These are phyloP conservation scores for Homarus gammarus DNA, from an alignment of 2,888 invertebrate species.

Conservation along the genomic window DNA sequence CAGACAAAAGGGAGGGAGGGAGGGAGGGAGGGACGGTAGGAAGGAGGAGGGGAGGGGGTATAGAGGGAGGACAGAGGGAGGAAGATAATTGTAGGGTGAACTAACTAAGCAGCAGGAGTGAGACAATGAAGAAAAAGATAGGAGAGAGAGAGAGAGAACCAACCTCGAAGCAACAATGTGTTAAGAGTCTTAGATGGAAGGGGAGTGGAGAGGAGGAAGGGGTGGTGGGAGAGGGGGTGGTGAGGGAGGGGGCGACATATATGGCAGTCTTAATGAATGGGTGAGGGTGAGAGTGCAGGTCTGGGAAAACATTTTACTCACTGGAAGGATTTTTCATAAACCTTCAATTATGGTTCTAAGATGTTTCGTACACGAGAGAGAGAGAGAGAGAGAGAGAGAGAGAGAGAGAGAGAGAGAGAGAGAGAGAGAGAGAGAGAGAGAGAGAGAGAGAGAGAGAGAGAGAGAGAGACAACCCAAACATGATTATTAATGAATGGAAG, in stretches of 20 bases:
- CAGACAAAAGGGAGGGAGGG: too few relatives aligned
- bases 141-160: neutral
- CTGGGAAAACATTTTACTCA: too few relatives aligned
- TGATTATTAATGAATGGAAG: too few relatives aligned
- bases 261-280: neutral
- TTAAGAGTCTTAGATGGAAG: neutral
- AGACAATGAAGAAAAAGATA: neutral
- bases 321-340: too few relatives aligned
- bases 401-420: neutral
- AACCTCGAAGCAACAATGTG: neutral
- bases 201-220: neutral
- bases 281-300: neutral
- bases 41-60: too few relatives aligned
- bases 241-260: neutral
- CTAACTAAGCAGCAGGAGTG: too few relatives aligned
- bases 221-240: neutral
- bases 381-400: neutral
- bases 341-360: too few relatives aligned
- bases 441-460: neutral
- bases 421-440: neutral
- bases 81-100: too few relatives aligned
- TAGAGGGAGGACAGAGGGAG: too few relatives aligned
- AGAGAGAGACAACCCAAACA: neutral
- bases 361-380: too few relatives aligned
- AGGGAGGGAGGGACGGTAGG: too few relatives aligned